Evolutionary conservation across 2,888 invertebrate genomes (phyloP), one percentile per base, ranked within the genome.

Genomic region (Brachylomia viminalis): DNA sequence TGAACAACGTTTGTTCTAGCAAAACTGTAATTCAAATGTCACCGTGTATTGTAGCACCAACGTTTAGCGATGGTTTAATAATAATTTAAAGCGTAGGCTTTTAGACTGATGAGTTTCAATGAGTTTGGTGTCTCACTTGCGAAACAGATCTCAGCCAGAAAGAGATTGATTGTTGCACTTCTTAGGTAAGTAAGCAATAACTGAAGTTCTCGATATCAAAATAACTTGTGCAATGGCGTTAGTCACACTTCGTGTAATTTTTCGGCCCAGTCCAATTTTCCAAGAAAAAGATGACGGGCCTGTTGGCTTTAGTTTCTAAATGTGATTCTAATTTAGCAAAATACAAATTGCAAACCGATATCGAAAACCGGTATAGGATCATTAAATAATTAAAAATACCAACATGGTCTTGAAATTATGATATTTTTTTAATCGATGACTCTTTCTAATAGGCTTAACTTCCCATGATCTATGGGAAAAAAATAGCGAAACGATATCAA

Each of bases 51-150:
- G 58, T 75, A 68, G 38, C 54, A 42, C 13, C n/a, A 79, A 70
- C 61, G 47, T 70, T 72, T 74, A 72, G 54, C 47, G 33, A 75
- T 59, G 67, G 52, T 78, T 71, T 71, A 75, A 61, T 88, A 87
- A 84, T 23, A n/a, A n/a, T 30, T 61, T 49, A 0, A 23, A 75
- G 92, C 90, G 92, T 92, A 90, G 92, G 92, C 75, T 89, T n/a
- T n/a, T 88, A 79, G 86, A 90, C 85, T 85, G 82, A 88, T 83
- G 82, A 65, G 77, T 72, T 54, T 47, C 83, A 87, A 87, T 89
- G 88, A 88, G 85, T 84, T 86, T 83, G 85, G 86, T 66, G 80
- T 62, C 84, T 85, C 81, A 65, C 84, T 92, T 91, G 87, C 84
- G 85, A 89, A 91, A 81, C 72, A 49, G 54, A 76, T 68, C 61